Conservation (phyloP, 2,888 invertebrate genomes). For the Oligia latruncula region DNA sequence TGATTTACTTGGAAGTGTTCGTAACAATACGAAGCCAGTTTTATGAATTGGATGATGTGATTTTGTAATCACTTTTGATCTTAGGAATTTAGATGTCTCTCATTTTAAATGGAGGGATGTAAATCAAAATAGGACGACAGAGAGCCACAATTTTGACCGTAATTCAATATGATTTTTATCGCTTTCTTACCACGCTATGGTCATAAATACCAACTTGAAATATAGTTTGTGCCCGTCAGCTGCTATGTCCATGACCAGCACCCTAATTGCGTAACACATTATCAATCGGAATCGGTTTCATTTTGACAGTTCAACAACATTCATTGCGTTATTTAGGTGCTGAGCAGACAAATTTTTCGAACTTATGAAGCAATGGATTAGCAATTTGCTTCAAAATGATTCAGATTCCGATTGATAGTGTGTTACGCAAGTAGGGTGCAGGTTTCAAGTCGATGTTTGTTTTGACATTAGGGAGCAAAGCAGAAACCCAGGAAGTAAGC, state of each 20-base stretch:
- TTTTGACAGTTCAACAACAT: too few species aligned
- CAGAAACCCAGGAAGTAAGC: too few species aligned
- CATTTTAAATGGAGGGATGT: background rate
- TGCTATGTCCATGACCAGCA: background rate
- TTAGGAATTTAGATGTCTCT: background rate
- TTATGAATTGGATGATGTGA: background rate
- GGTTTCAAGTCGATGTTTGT: background rate
- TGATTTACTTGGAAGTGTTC: background rate
- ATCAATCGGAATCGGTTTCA: too few species aligned
- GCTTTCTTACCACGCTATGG: background rate
- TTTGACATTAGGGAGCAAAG: background rate
- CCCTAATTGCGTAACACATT: too few species aligned
- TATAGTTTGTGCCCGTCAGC: background rate
- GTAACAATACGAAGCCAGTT: background rate
- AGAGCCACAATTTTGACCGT: background rate
- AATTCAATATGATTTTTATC: background rate
- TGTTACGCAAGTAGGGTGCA: too few species aligned
- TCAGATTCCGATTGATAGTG: too few species aligned
- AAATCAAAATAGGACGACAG: background rate
- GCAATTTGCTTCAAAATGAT: too few species aligned
- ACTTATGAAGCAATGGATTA: too few species aligned
- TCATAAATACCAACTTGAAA: background rate
- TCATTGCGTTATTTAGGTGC: too few species aligned
- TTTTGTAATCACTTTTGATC: background rate
- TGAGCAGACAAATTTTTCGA: too few species aligned